Base-by-base conservation (phyloP, 2,113 vertebrate genomes). In the Alces alces region DNA sequence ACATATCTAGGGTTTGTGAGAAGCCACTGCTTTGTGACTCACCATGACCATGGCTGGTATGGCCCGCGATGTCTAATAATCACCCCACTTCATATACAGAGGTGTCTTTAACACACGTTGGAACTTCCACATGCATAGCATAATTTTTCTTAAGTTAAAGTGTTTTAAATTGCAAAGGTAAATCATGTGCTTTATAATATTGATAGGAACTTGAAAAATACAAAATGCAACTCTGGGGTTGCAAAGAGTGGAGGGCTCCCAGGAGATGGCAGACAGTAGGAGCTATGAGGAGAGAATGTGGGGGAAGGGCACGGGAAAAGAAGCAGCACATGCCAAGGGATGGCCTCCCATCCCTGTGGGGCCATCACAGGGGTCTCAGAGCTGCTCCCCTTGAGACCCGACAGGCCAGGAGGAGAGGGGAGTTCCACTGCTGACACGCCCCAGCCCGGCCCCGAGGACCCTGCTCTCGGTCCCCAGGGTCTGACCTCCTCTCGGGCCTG, bases 31-130 rank as follows among this genome's bases (percentile, higher is more conserved):
- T n/a, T 13, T 11, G 28, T n/a, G 50, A 45, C 47, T 30, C 3
- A 7, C 57, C 25, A 1, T 7, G 12, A 23, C 4, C 17, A 54
- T 39, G 15, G 47, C n/a, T 85, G 3, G 54, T 17, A 17, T 28
- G 82, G 25, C 36, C 54, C 23, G 36, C 0, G 3, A 11, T 5
- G 55, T 58, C 83, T 28, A 19, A 17, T 6, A 19, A 19, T 27
- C 25, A 10, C 45, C 16, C 6, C 6, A 1, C 36, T 21, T 7
- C 6, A 36, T n/a, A 10, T 0, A 4, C 0, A 2, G 13, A 43
- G 47, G 9, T 5, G 19, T 30, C 47, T 16, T 39, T 4, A 9
- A 25, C 13, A 2, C 25, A 8, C 15, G 0, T 3, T 9, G 36
- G 36, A 55, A 45, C 9, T 43, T 23, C 19, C 14, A 45, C 13